Evolutionary conservation across 2,113 vertebrate species (phyloP).

Genomic region (Butorides virescens): DNA sequence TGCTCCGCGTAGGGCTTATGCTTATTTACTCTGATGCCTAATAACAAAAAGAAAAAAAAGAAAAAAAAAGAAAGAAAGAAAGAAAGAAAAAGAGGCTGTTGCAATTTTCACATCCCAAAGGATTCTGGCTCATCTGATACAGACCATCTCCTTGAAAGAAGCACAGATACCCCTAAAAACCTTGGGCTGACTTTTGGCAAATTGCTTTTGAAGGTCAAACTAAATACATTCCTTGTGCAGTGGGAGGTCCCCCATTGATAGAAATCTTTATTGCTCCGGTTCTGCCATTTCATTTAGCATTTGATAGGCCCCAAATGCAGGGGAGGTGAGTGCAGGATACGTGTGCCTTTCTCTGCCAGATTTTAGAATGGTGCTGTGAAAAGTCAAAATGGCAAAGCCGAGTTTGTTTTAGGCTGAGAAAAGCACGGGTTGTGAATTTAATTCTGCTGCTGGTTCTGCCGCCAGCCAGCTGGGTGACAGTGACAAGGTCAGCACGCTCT

Average conservation of each 20-base stretch:
- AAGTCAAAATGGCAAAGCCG: background rate
- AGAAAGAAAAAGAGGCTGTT: background rate
- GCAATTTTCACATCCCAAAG: conserved; percentile 15
- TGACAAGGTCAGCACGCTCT: background rate
- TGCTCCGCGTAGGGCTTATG: background rate
- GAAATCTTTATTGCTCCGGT: conserved; percentile 43
- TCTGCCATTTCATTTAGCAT: conserved; percentile 31
- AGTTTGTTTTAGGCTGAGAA: background rate
- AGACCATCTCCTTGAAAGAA: conserved; percentile 5
- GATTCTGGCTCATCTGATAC: conserved; percentile 2
- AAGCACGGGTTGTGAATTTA: background rate
- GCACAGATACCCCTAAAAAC: background rate
- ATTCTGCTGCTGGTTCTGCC: background rate
- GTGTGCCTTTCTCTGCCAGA: background rate
- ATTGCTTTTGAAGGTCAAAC: conserved; percentile 46
- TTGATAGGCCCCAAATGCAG: background rate
- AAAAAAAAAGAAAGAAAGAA: background rate
- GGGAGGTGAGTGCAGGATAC: conserved; percentile 1
- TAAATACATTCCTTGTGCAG: conserved; percentile 30
- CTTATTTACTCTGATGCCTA: conserved; percentile 51
- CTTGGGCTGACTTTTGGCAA: background rate
- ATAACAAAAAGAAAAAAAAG: background rate
- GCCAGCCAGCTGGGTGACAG: background rate
- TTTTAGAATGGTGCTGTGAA: background rate
- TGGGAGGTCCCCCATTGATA: conserved; percentile 48